Percentiles rank a stretch among this genome's conserved stretches.
Conservation (phyloP, 2,888 invertebrate species). For the Exephanes ischioxanthus region DNA sequence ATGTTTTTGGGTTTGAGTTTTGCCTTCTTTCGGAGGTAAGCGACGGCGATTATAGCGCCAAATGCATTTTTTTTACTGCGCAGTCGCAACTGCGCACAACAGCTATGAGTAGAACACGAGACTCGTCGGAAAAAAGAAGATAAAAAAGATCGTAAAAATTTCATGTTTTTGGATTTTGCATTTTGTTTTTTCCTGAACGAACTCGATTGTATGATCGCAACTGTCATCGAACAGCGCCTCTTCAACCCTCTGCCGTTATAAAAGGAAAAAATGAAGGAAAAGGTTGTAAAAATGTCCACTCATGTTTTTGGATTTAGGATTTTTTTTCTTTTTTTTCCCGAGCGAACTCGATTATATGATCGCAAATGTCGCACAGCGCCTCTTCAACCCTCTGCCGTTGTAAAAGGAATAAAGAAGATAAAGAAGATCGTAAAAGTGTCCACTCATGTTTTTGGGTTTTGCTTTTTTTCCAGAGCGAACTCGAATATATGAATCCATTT, state of each 20-base stretch:
- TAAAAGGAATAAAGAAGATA: neutral
- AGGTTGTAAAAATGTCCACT: neutral
- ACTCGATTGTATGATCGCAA: neutral
- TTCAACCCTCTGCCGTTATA: neutral
- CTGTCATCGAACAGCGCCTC: neutral
- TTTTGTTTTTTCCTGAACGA: constrained; percentile 10
- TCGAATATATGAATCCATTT: constrained; percentile 71
- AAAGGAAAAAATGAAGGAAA: neutral
- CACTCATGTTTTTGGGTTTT: constrained; percentile 3
- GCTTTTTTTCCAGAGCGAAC: constrained; percentile 39
- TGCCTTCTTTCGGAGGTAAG: no score
- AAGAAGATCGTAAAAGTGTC: neutral
- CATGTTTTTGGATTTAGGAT: no score
- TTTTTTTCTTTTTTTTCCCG: constrained; percentile 13
- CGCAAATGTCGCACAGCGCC: neutral
- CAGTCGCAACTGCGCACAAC: no score
- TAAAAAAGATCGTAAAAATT: no score
- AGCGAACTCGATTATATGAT: neutral
- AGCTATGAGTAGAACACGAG: no score
- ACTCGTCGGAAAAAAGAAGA: no score
- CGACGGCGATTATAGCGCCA: no score
- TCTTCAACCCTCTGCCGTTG: neutral
- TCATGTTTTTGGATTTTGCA: neutral
- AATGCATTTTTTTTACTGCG: no score
- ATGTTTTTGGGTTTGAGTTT: no score